Evolutionary conservation across 37 sponge, comb jelly and placozoan species (phyloP), one percentile per base, ranked within the genome.

Genomic region (Cladorhizidae sp.): DNA sequence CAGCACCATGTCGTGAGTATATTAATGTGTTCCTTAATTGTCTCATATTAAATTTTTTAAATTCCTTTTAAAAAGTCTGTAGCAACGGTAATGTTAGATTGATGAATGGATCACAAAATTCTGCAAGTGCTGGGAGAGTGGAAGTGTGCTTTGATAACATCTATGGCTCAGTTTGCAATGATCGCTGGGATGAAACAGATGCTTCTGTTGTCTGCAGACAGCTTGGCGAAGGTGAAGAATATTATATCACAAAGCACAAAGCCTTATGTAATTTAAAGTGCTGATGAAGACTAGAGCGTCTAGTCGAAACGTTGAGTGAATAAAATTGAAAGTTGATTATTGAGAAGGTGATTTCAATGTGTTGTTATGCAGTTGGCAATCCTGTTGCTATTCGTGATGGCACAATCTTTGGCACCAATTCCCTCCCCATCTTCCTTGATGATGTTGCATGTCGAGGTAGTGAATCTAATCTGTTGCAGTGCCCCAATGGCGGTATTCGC

Each of bases 111-210:
- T 63, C 70, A 29, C 5, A 6, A 17, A 37, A 37, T 36, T 36
- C 41, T 42, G 35, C 12, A 17, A 57, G 1, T 22, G 49, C 40
- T 26, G 85, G 85, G 20, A 39, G 85, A 22, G 85, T 84, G 56
- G 85, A 84, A 49, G 70, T 84, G 3, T 84, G 70, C 57, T 23
- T 40, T 37, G 41, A 76, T 25, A 38, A 52, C n/a, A 12, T 12
- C 31, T 84, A 64, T 41, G 84, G 84, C 0, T 75, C 84, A 52
- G 77, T 84, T 1, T 84, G 84, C 76, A 69, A 76, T 75, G 76
- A 84, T 50, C 43, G n/a, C 8, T 84, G 84, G 84, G 70, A 84
- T 64, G 50, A 50, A 37, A 33, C 0, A 54, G 84, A 75, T 84
- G 84, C 84, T 22, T 23, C 7, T 63, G 83, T 83, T 28, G 75